phyloP scores from a whole-genome alignment of 2,888 invertebrate species.

The Macaria liturata region DNA sequence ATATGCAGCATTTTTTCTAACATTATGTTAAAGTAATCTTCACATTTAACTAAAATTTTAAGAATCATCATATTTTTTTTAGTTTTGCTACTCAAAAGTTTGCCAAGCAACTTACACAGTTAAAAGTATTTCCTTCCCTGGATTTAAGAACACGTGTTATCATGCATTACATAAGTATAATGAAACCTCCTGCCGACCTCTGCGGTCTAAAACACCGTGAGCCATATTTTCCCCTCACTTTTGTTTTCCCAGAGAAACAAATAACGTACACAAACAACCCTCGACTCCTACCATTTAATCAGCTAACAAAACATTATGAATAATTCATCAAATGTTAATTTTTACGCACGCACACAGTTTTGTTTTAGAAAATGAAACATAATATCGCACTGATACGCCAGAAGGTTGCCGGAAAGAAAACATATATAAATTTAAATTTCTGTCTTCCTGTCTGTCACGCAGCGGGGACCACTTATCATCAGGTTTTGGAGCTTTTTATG shows the following conservation, averaged over 20 bases:
- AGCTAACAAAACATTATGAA: slow-evolving; percentile 34
- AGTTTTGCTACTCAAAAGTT: no score
- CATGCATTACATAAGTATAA: no score
- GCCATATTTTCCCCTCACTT: slow-evolving; percentile 13
- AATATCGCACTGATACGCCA: slow-evolving; percentile 13
- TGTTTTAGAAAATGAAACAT: slow-evolving; percentile 28
- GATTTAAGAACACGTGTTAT: no score
- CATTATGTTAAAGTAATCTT: no score
- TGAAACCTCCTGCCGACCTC: no score
- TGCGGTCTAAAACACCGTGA: not conserved
- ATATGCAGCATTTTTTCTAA: no score
- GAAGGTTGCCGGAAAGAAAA: slow-evolving; percentile 19
- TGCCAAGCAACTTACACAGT: no score
- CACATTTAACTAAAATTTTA: no score
- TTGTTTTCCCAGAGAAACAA: slow-evolving; percentile 20
- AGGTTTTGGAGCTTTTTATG: slow-evolving; percentile 17
- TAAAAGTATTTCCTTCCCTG: no score
- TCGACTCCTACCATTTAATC: slow-evolving; percentile 33
- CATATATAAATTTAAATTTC: slow-evolving; percentile 20
- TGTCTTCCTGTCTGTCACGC: slow-evolving; percentile 25
- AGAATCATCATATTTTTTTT: no score
- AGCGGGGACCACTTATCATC: slow-evolving; percentile 25
- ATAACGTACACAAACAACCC: slow-evolving; percentile 27
- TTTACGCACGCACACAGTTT: slow-evolving; percentile 31
- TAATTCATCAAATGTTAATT: slow-evolving; percentile 38